A percentile compares a stretch with the other conserved stretches of the same genome.
Conservation (phyloP, 2,797 vertebrate genomes). For the Betta splendens region DNA sequence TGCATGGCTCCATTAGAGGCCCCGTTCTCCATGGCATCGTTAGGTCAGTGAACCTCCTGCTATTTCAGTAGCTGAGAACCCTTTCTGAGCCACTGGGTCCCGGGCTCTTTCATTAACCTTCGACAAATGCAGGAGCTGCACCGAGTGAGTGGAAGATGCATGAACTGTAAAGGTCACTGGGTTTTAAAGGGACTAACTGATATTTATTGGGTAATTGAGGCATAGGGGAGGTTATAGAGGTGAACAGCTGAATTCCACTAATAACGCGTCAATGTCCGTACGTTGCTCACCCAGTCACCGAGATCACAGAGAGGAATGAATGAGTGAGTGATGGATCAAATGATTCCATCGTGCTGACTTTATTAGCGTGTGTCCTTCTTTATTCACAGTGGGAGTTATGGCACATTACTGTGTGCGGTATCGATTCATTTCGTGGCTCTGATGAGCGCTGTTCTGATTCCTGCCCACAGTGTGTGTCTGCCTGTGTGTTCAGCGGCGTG, state of each 20-base stretch:
- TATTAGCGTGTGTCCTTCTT: no score
- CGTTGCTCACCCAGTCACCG: background rate
- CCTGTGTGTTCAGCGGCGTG: no score
- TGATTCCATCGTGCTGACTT: no score
- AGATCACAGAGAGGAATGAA: background rate
- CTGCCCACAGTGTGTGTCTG: no score
- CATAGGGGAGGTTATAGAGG: background rate
- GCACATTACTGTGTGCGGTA: no score
- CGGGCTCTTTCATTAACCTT: conserved; percentile 58
- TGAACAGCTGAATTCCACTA: background rate
- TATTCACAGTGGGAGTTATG: no score
- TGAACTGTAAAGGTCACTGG: conserved; percentile 23
- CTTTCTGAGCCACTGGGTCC: conserved; percentile 50
- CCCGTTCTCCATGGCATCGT: conserved; percentile 12
- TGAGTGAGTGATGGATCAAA: no score
- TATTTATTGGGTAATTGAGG: conserved; percentile 18
- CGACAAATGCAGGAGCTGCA: conserved; percentile 29
- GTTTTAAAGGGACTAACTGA: conserved; percentile 13
- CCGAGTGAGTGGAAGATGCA: conserved; percentile 4
- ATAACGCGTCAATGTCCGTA: conserved; percentile 27
- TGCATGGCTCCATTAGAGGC: conserved; percentile 49
- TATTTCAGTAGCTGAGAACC: conserved; percentile 55
- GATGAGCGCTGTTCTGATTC: no score
- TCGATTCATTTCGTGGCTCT: no score
- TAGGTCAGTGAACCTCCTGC: conserved; percentile 50